Conservation (phyloP, 2,888 invertebrate genomes). For the Isotomurus palustris region DNA sequence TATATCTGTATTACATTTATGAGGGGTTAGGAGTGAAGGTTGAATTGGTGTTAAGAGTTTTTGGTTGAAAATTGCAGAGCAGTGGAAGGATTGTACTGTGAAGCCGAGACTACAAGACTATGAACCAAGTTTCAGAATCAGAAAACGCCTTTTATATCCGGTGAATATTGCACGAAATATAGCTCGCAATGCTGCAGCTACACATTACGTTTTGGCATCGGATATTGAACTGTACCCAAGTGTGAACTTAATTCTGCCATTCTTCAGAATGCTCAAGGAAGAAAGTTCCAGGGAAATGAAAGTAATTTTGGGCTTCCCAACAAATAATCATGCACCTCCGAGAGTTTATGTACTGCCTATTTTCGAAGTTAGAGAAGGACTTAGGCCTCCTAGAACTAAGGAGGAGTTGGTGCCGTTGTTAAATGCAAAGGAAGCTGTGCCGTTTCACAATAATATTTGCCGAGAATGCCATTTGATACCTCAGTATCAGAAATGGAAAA, state of each 20-base stretch:
- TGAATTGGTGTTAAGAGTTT: not conserved
- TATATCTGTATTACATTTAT: too few species aligned
- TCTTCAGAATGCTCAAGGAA: conserved; percentile 68
- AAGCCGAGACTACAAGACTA: conserved; percentile 11
- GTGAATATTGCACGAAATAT: conserved; percentile 86
- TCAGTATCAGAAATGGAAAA: conserved; percentile 22
- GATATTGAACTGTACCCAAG: conserved; percentile 89
- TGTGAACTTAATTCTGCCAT: conserved; percentile 70
- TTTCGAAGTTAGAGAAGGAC: conserved; percentile 63
- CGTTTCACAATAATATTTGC: conserved; percentile 86
- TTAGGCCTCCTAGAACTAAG: conserved; percentile 66
- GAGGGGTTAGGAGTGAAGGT: not conserved
- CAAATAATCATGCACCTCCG: not conserved
- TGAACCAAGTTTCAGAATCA: conserved; percentile 58
- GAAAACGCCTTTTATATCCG: conserved; percentile 77
- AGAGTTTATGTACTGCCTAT: conserved; percentile 80
- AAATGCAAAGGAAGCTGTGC: conserved; percentile 70
- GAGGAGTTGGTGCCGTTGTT: conserved; percentile 64
- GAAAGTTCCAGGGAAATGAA: not conserved
- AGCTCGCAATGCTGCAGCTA: conserved; percentile 76
- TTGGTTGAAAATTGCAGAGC: too few species aligned
- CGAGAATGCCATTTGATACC: conserved; percentile 69
- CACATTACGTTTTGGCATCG: conserved; percentile 76
- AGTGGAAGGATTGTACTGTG: conserved; percentile 22
- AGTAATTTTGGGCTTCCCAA: not conserved